Percentiles rank a stretch among this genome's conserved stretches.
phyloP scores from a whole-genome alignment of 2,888 invertebrate genomes.

The Heliconius sara region DNA sequence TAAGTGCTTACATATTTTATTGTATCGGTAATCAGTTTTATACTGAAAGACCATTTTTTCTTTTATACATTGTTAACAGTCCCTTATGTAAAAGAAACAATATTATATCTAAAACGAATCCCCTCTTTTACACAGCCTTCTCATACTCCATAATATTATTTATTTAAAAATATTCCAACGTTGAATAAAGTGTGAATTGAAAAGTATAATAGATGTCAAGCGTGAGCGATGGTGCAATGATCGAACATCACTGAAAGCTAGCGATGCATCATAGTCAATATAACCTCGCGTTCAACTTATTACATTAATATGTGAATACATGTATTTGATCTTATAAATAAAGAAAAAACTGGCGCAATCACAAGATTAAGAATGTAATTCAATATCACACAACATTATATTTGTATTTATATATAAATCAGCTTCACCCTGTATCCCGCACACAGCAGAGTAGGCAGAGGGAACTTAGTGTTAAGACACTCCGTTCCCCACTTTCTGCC shows the following conservation, averaged over 20 bases:
- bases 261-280: conserved; percentile 51
- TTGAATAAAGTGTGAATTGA: conserved; percentile 46
- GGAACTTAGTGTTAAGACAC: too few species aligned
- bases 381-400: background rate
- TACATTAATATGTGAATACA: conserved; percentile 33
- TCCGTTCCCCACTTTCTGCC: too few species aligned
- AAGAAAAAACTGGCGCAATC: conserved; percentile 1
- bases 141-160: conserved; percentile 15
- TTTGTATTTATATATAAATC: background rate
- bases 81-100: background rate
- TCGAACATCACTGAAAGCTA: conserved; percentile 44
- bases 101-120: background rate
- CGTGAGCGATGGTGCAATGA: conserved; percentile 49
- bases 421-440: too few species aligned
- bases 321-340: conserved; percentile 15
- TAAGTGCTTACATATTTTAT: too few species aligned
- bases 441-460: too few species aligned
- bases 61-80: background rate
- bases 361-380: background rate
- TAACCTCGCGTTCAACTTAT: conserved; percentile 43
- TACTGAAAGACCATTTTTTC: background rate
- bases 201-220: conserved; percentile 53
- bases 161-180: conserved; percentile 34
- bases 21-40: background rate
- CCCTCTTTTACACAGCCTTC: background rate